phyloP scores from a whole-genome alignment of 2,888 invertebrate genomes.

The Malthinus seriepunctatus region DNA sequence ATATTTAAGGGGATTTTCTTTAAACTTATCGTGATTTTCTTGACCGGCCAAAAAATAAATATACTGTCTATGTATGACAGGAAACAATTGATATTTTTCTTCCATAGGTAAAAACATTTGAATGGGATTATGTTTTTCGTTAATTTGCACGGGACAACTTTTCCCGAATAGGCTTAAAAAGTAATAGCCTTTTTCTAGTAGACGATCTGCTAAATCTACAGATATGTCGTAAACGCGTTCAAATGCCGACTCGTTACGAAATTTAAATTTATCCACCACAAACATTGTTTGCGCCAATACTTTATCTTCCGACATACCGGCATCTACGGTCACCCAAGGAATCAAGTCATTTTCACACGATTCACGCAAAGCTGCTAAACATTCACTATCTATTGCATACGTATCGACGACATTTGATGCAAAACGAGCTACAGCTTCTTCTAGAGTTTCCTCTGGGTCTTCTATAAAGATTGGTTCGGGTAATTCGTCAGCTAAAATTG shows the following conservation, averaged over 20 bases:
- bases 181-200: slow-evolving; percentile 62
- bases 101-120: slow-evolving; percentile 58
- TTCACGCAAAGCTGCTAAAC: slow-evolving; percentile 53
- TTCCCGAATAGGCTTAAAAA: slow-evolving; percentile 66
- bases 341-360: slow-evolving; percentile 55
- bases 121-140: slow-evolving; percentile 56
- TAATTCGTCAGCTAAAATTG: slow-evolving; percentile 45
- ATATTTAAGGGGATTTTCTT: slow-evolving; percentile 62
- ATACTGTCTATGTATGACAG: slow-evolving; percentile 62
- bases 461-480: slow-evolving; percentile 57
- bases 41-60: slow-evolving; percentile 63
- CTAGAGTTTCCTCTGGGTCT: slow-evolving; percentile 55
- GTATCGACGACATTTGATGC: slow-evolving; percentile 54
- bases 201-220: slow-evolving; percentile 59
- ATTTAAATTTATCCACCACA: slow-evolving; percentile 49
- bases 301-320: slow-evolving; percentile 47
- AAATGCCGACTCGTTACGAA: slow-evolving; percentile 58
- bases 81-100: slow-evolving; percentile 54
- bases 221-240: slow-evolving; percentile 62
- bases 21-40: slow-evolving; percentile 57
- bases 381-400: slow-evolving; percentile 56
- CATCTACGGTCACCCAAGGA: slow-evolving; percentile 54
- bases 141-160: slow-evolving; percentile 67
- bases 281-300: slow-evolving; percentile 42
- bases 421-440: slow-evolving; percentile 56